These are phyloP conservation scores for Anadara kagoshimensis DNA, from an alignment of 1,140 invertebrate species.

Conservation along the genomic window DNA sequence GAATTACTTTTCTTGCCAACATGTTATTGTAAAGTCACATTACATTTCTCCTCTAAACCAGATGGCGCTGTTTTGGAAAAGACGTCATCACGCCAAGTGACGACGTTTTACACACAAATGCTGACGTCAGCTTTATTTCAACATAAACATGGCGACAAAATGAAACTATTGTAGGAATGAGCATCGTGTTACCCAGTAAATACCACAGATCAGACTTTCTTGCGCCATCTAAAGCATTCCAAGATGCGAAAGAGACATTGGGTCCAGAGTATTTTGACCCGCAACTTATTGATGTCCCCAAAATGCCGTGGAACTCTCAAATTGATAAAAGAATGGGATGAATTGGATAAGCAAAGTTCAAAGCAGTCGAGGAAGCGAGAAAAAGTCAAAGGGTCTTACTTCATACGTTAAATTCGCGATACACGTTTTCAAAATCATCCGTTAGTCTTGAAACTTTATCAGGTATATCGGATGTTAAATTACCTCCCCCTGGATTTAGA, in stretches of 20 bases:
- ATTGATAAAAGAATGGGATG: constrained; percentile 27
- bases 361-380: constrained; percentile 18
- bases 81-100: neutral
- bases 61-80: too few species aligned
- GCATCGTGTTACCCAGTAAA: constrained; percentile 17
- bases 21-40: too few species aligned
- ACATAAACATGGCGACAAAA: constrained; percentile 12
- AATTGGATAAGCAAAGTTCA: constrained; percentile 36
- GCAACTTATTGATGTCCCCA: constrained; percentile 45
- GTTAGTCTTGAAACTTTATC: neutral
- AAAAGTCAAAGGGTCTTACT: constrained; percentile 32
- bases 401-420: constrained; percentile 19
- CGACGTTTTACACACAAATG: neutral
- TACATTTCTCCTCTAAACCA: too few species aligned
- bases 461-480: constrained; percentile 17
- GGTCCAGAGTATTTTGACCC: constrained; percentile 37
- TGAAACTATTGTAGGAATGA: constrained; percentile 8
- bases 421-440: constrained; percentile 14
- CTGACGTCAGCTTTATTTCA: constrained; percentile 11
- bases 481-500: constrained; percentile 42
- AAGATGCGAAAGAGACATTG: constrained; percentile 39
- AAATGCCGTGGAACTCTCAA: constrained; percentile 46
- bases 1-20: too few species aligned
- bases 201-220: constrained; percentile 7
- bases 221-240: constrained; percentile 36